These are phyloP conservation scores for Drosophila burlai DNA, from an alignment of 1,140 invertebrate species.

Conservation along the genomic window DNA sequence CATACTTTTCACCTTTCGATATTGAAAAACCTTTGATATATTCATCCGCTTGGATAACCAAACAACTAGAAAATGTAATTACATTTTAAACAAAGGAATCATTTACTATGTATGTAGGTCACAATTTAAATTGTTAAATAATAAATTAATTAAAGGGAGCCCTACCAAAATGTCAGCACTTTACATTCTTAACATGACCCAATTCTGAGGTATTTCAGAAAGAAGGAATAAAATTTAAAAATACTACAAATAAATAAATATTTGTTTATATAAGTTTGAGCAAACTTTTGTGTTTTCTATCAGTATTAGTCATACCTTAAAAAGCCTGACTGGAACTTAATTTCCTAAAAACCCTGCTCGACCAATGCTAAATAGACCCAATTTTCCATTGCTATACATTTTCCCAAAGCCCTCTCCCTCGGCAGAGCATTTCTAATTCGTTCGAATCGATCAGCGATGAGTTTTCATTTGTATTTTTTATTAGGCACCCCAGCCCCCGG, in stretches of 20 bases:
- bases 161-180: not conserved
- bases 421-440: conserved; percentile 41
- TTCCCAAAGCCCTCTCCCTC: not conserved
- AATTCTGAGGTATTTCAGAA: not conserved
- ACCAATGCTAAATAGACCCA: not conserved
- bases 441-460: conserved; percentile 30
- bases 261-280: not conserved
- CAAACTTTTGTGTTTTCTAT: no score
- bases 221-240: not conserved
- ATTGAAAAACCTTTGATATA: not conserved
- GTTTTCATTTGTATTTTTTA: conserved; percentile 68
- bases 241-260: not conserved
- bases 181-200: not conserved
- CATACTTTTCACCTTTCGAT: not conserved
- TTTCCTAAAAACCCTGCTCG: not conserved
- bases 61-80: not conserved
- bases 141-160: not conserved
- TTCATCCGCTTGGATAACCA: not conserved
- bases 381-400: conserved; percentile 8
- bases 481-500: conserved; percentile 41
- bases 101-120: not conserved
- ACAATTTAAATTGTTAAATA: not conserved
- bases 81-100: not conserved
- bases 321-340: not conserved
- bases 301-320: not conserved